A percentile compares a stretch with the other conserved stretches of the same genome.
Conservation (phyloP, 2,113 vertebrate genomes). For the Polypterus senegalus region DNA sequence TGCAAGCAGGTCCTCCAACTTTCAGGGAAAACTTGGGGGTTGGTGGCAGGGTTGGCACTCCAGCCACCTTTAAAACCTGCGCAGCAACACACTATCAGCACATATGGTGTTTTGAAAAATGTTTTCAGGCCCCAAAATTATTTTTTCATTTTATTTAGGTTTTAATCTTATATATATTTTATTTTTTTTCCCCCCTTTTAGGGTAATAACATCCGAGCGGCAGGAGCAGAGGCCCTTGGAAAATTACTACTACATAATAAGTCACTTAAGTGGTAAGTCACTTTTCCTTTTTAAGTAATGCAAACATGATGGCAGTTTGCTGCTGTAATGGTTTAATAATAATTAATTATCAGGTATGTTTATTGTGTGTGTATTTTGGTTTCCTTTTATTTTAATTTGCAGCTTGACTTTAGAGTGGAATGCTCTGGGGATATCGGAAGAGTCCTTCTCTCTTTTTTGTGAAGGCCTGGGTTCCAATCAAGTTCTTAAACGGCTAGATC, state of each 20-base stretch:
- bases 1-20: too few relatives aligned
- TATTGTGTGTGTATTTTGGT: neutral
- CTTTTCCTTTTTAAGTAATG: neutral
- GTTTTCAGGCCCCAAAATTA: too few relatives aligned
- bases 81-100: too few relatives aligned
- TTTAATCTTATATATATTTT: neutral
- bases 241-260: slow-evolving; percentile 71
- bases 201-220: slow-evolving; percentile 79
- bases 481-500: slow-evolving; percentile 59
- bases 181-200: slow-evolving; percentile 26
- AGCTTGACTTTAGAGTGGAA: slow-evolving; percentile 93
- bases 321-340: neutral
- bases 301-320: neutral
- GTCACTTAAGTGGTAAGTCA: slow-evolving; percentile 63
- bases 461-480: slow-evolving; percentile 62
- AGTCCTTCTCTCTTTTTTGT: slow-evolving; percentile 75
- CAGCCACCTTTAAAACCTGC: too few relatives aligned
- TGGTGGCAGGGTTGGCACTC: too few relatives aligned
- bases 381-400: slow-evolving; percentile 13
- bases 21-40: too few relatives aligned
- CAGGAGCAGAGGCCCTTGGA: slow-evolving; percentile 68
- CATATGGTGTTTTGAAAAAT: too few relatives aligned
- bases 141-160: too few relatives aligned
- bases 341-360: neutral
- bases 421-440: slow-evolving; percentile 70